Percentiles rank a stretch among this genome's conserved stretches.
phyloP scores from a whole-genome alignment of 2,797 vertebrate genomes.

The Rachycentron canadum region DNA sequence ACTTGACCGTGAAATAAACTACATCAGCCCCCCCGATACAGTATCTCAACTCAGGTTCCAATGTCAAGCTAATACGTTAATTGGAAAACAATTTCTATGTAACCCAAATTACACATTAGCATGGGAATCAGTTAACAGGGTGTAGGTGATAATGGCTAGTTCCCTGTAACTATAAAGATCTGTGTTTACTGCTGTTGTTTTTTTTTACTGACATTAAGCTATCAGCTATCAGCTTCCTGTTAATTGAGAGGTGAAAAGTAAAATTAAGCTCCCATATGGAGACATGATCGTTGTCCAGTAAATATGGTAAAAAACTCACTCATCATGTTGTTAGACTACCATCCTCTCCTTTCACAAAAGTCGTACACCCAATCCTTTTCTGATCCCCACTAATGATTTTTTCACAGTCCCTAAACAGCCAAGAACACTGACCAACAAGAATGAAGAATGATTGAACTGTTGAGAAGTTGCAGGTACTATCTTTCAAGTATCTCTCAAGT shows the following conservation, averaged over 20 bases:
- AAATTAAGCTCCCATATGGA: neutral
- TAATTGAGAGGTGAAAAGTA: no score
- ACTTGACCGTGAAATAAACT: no score
- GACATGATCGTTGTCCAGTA: no score
- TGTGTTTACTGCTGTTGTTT: no score
- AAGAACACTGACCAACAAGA: neutral
- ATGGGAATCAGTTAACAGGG: neutral
- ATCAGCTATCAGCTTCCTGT: no score
- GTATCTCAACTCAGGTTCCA: no score
- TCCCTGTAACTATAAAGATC: neutral
- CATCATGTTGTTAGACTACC: neutral
- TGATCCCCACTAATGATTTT: neutral
- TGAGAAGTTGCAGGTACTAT: neutral
- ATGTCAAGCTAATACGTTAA: no score
- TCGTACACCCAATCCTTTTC: neutral
- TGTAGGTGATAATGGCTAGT: neutral
- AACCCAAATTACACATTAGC: neutral
- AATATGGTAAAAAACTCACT: no score
- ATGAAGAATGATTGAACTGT: neutral
- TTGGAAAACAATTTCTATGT: neutral
- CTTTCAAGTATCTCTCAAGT: constrained; percentile 7
- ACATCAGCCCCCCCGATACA: no score
- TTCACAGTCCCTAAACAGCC: neutral
- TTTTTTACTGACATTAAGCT: no score
- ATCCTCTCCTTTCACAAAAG: no score